phyloP scores from a whole-genome alignment of 2,888 invertebrate genomes.

The Adineta ricciae region DNA sequence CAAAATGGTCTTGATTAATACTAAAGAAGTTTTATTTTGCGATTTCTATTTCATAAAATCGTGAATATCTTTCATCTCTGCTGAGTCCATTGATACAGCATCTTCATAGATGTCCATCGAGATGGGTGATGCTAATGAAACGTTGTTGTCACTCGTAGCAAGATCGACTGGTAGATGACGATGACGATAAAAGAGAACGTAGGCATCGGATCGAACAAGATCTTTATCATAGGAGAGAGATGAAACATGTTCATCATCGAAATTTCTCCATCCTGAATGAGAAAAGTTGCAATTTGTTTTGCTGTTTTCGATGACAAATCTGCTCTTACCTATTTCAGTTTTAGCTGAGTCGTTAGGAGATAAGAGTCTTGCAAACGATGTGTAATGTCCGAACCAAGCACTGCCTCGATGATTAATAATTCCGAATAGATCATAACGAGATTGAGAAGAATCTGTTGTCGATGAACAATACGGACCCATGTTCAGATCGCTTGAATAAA shows the following conservation, averaged over 20 bases:
- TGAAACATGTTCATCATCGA: conserved; percentile 29
- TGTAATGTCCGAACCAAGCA: conserved; percentile 54
- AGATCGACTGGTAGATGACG: neutral
- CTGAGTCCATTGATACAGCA: neutral
- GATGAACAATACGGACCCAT: conserved; percentile 35
- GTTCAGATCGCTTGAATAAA: neutral
- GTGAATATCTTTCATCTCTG: neutral
- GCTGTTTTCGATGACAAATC: no score
- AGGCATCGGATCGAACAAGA: conserved; percentile 24
- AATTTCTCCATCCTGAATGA: conserved; percentile 25
- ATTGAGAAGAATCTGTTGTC: conserved; percentile 38
- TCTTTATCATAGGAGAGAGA: conserved; percentile 7
- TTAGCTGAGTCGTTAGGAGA: conserved; percentile 38
- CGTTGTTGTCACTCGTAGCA: neutral
- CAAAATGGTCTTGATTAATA: neutral
- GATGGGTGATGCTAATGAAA: neutral
- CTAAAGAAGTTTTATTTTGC: neutral
- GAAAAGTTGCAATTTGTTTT: no score
- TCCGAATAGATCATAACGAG: conserved; percentile 53
- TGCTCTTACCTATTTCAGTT: conserved; percentile 47
- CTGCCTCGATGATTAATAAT: conserved; percentile 53
- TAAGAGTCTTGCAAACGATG: conserved; percentile 50
- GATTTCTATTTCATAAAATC: neutral
- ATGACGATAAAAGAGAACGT: conserved; percentile 29
- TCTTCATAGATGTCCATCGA: neutral